Conservation (phyloP, 1,140 invertebrate genomes). For the Platyscapa corneri region DNA sequence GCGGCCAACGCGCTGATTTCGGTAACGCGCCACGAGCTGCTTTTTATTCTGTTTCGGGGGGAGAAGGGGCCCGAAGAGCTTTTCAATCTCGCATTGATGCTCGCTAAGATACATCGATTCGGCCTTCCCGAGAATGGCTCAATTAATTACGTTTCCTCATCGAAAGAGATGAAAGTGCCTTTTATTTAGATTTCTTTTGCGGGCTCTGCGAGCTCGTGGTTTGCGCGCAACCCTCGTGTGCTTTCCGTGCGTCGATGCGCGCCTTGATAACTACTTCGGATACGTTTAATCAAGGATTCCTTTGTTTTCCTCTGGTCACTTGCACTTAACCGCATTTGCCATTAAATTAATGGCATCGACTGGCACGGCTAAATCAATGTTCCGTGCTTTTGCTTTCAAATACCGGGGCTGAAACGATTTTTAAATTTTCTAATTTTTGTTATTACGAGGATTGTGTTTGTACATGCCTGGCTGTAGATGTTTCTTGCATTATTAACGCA, state of each 20-base stretch:
- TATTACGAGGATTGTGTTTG: no score
- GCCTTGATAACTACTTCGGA: neutral
- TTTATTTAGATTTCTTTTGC: neutral
- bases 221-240: neutral
- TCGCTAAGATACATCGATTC: neutral
- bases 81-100: conserved; percentile 25
- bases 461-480: no score
- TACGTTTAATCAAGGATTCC: conserved; percentile 5
- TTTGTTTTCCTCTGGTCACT: neutral
- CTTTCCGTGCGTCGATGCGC: neutral
- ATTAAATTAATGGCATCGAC: neutral
- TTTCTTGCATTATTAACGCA: no score
- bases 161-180: neutral
- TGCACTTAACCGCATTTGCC: neutral
- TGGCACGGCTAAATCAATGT: no score
- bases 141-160: conserved; percentile 32
- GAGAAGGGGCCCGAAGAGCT: neutral
- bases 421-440: no score
- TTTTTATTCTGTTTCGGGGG: neutral
- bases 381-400: no score
- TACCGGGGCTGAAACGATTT: no score
- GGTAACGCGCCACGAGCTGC: neutral
- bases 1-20: conserved; percentile 15
- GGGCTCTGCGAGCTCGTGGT: neutral
- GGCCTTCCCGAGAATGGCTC: conserved; percentile 5